Base-by-base conservation (phyloP, 2,797 vertebrate species). In the Brachyalestes nurse region DNA sequence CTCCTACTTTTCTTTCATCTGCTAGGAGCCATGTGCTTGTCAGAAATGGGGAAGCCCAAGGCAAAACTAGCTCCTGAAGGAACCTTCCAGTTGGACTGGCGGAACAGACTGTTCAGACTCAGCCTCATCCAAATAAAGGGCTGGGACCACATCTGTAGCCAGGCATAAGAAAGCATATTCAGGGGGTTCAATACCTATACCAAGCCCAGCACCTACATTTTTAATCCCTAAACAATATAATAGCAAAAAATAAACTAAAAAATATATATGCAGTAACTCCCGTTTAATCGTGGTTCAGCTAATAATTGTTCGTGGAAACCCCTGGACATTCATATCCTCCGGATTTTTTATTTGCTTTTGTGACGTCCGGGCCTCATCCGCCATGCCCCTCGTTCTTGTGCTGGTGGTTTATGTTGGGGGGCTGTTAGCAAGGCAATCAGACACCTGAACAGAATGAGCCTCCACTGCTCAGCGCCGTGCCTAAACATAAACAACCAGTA, bases 11-110 rank as follows among this genome's bases (percentile, higher is more conserved):
- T 45, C 65, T 45, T 2, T 69, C n/a, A 4, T 47, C 66, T 14
- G 40, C 40, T 49, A 13, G 45, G 45, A 70, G 16, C 66, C 4
- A 69, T 17, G 21, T 40, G 65, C 0, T 51, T 47, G 67, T 47
- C 23, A 47, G 67, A 51, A 51, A 8, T 47, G 51, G 23, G 42
- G 45, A 51, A 70, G 45, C 65, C 65, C 38, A 21, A 45, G 65
- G 65, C 65, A 70, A 49, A 70, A 70, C 67, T 16, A 25, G 45
- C 67, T 70, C n/a, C 9, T 17, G 28, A 16, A 16, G 67, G 7
- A 70, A 51, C 12, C 25, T 70, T 25, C 67, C 28, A 70, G 45
- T 5, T 25, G 23, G 45, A 51, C 23, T 6, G 51, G 21, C 67
- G 0, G 21, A 25, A 70, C 47, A 51, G 42, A 49, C 67, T 25